These are phyloP conservation scores for Microcebus jonahi DNA, from an alignment of 2,113 vertebrate species.

Conservation along the genomic window DNA sequence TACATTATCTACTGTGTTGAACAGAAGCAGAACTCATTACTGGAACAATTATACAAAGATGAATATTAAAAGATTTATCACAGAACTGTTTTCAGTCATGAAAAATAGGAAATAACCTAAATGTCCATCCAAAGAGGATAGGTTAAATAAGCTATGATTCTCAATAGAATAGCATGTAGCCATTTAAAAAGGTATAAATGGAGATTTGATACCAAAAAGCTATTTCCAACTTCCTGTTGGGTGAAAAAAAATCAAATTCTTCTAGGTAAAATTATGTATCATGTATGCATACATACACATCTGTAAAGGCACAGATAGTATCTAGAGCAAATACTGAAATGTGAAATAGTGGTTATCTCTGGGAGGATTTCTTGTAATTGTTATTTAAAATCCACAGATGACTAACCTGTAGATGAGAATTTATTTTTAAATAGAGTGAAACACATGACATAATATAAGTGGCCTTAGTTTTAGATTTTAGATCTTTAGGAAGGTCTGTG, in stretches of 20 bases:
- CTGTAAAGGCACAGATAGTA: not conserved
- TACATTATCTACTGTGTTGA: not conserved
- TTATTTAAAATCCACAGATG: constrained; percentile 14
- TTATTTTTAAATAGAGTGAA: constrained; percentile 27
- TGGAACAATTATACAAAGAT: not conserved
- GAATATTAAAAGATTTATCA: constrained; percentile 1
- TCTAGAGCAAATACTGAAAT: not conserved
- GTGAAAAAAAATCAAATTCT: not conserved
- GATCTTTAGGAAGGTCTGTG: not conserved
- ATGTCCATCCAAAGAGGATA: not conserved
- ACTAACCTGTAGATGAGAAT: not conserved
- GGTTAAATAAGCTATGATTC: not conserved
- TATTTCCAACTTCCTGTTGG: not conserved
- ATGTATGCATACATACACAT: not conserved
- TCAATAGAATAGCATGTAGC: not conserved
- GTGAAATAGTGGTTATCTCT: not conserved
- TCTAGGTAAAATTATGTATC: not conserved
- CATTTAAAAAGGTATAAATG: not conserved
- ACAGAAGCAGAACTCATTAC: constrained; percentile 17
- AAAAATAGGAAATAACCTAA: constrained; percentile 15
- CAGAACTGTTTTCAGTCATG: not conserved
- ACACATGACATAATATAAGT: not conserved
- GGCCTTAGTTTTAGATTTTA: not conserved
- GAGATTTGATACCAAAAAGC: not conserved
- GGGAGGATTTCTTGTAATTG: not conserved